phyloP scores from a whole-genome alignment of 2,113 vertebrate genomes.

The Onychorhynchus coronatus region DNA sequence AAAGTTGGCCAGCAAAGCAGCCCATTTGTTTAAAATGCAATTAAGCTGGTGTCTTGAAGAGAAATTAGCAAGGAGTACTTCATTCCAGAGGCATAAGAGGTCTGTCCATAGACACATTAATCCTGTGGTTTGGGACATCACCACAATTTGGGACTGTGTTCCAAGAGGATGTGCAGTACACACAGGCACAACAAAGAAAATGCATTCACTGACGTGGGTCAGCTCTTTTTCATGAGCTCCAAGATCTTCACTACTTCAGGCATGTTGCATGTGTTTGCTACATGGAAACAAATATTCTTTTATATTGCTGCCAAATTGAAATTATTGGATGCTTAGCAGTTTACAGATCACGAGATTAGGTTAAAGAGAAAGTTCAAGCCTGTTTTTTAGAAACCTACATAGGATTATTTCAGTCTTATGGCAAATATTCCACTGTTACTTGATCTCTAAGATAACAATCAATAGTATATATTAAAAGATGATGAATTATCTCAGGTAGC shows the following conservation, averaged over 20 bases:
- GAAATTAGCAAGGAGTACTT: conserved; percentile 89
- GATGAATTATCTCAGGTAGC: neutral
- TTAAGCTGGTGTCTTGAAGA: conserved; percentile 90
- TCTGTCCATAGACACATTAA: conserved; percentile 85
- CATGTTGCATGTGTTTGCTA: neutral
- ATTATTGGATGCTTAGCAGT: neutral
- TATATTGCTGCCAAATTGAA: neutral
- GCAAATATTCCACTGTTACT: neutral
- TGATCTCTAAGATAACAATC: neutral
- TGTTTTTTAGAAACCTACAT: neutral
- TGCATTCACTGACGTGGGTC: conserved; percentile 1
- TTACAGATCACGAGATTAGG: neutral
- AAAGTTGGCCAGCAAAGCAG: conserved; percentile 90
- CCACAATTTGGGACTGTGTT: conserved; percentile 62
- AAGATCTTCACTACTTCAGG: neutral
- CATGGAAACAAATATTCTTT: neutral
- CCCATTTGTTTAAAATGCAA: conserved; percentile 96
- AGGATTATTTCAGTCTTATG: neutral
- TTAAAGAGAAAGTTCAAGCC: conserved; percentile 3
- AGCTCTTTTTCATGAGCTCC: neutral
- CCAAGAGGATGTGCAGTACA: conserved; percentile 54
- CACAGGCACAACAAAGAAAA: conserved; percentile 29
- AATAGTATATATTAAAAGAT: neutral
- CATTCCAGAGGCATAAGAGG: conserved; percentile 88
- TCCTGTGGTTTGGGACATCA: conserved; percentile 84